Percentiles rank a stretch among this genome's conserved stretches.
phyloP scores from a whole-genome alignment of 2,888 invertebrate genomes.

The Watsonalla binaria region DNA sequence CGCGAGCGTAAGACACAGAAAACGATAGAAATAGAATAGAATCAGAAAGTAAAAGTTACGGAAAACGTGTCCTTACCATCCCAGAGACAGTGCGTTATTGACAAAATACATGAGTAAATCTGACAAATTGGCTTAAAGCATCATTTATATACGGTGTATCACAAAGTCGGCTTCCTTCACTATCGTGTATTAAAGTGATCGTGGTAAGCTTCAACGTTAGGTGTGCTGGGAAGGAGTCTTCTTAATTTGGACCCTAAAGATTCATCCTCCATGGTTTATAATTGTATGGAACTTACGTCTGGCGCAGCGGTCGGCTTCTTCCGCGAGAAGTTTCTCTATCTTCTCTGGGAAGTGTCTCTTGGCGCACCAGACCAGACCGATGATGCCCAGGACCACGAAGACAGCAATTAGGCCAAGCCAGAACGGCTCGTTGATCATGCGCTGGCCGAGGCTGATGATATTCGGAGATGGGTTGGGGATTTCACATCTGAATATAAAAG shows the following conservation, averaged over 20 bases:
- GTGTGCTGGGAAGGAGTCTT: conserved; percentile 28
- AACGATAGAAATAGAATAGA: conserved; percentile 24
- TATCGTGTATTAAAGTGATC: conserved; percentile 18
- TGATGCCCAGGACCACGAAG: conserved; percentile 86
- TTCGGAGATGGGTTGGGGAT: conserved; percentile 79
- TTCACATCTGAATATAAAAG: conserved; percentile 79
- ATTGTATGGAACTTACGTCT: conserved; percentile 73
- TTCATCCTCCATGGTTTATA: conserved; percentile 41
- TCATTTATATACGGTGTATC: conserved; percentile 41
- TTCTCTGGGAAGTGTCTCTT: conserved; percentile 92
- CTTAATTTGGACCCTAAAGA: conserved; percentile 45
- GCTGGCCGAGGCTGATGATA: conserved; percentile 81
- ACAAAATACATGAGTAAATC: conserved; percentile 61
- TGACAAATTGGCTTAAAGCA: conserved; percentile 46
- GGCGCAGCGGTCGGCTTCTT: conserved; percentile 86
- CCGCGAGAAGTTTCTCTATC: conserved; percentile 88
- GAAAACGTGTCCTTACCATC: conserved; percentile 71
- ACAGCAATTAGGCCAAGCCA: conserved; percentile 94
- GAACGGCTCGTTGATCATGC: conserved; percentile 92
- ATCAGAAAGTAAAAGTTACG: conserved; percentile 46
- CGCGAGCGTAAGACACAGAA: conserved; percentile 46
- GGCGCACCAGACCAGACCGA: conserved; percentile 90
- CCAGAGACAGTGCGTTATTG: conserved; percentile 61
- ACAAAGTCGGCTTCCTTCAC: conserved; percentile 23
- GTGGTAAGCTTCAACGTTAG: conserved; percentile 34